Evolutionary conservation across 2,888 invertebrate genomes (phyloP), one percentile per base, ranked within the genome.

Genomic region (Busseola fusca): DNA sequence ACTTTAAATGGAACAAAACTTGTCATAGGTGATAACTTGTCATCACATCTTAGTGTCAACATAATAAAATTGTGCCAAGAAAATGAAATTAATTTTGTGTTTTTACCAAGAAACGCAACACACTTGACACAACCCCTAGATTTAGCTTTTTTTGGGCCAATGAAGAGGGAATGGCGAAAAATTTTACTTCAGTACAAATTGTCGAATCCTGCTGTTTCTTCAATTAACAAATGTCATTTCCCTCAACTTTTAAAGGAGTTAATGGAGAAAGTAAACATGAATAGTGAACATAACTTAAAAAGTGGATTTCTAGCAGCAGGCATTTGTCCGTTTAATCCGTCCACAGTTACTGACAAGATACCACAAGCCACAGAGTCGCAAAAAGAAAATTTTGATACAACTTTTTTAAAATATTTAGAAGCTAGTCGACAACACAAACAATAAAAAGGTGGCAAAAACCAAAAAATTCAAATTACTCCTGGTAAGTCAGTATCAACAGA

Each of bases 211-310:
- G 18, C 2, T 62, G n/a, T 58, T 54, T 59, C 60, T 54, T 54
- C 68, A n/a, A 68, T 62, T 0, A 68, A 68, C 50, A 68, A 68
- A 42, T 60, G 68, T 60, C 68, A 68, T 54, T 62, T 68, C 3
- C 60, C 68, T 48, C 68, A 68, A 60, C 52, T 60, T 60, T 60
- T 68, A 60, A 68, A 62, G 25, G 52, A 54, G 12, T 58, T 60
- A 42, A 0, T 68, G 60, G 40, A 60, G 7, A 60, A 68, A 34
- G 0, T 60, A 54, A 10, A 60, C 0, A 0, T 37, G 12, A 68
- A n/a, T 60, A 52, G 18, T 6, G n/a, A 60, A 0, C 12, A 40
- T 0, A 68, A 68, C 45, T 60, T 68, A 1, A 52, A 62, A 63
- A 63, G 69, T 45, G 56, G 56, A 37, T 63, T 69, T 69, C 2